Evolutionary conservation across 2,113 vertebrate genomes (phyloP).

Genomic region (Anser cygnoides): DNA sequence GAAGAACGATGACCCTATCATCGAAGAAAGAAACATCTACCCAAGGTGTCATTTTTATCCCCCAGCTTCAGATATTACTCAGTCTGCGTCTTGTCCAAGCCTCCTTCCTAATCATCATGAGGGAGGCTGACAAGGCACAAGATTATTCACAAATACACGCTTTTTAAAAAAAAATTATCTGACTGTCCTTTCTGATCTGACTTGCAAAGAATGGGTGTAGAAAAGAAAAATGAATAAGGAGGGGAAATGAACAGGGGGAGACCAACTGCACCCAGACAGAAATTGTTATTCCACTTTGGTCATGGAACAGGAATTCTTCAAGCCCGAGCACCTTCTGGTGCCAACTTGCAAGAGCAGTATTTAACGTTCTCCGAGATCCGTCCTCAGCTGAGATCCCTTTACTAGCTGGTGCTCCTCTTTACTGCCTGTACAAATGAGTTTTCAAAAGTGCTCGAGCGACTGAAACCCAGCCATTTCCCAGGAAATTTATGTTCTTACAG

Average conservation of each 20-base stretch:
- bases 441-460: not conserved
- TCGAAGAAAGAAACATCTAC: not conserved
- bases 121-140: not conserved
- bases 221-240: not conserved
- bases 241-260: not conserved
- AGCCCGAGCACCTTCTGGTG: not conserved
- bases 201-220: not conserved
- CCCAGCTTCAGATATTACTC: not conserved
- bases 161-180: not conserved
- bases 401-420: not conserved
- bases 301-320: not conserved
- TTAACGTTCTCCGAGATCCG: not conserved
- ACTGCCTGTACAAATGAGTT: rapidly evolving
- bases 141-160: not conserved
- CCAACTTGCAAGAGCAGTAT: not conserved
- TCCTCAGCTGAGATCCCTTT: not conserved
- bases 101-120: not conserved
- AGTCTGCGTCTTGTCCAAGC: not conserved
- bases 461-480: not conserved
- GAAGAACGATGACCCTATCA: not conserved
- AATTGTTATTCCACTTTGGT: not conserved
- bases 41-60: not conserved
- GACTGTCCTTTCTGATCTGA: not conserved
- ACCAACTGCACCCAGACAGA: not conserved
- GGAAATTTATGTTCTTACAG: not conserved